Evolutionary conservation across 1,140 invertebrate genomes (phyloP).

Genomic region (Temnothorax curvispinosus): DNA sequence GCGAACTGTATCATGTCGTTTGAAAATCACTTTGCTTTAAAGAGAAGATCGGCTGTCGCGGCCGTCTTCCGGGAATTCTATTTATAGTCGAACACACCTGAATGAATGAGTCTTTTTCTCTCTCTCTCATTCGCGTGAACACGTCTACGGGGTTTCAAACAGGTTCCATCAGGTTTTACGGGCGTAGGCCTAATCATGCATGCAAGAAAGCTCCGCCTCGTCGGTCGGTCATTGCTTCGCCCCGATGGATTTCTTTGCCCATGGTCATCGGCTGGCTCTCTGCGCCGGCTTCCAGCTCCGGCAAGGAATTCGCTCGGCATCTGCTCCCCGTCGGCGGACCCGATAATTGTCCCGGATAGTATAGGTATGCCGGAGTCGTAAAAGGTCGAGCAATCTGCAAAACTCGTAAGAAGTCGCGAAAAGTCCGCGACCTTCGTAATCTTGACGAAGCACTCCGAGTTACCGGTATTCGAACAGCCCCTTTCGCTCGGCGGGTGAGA

Average conservation of each 20-base stretch:
- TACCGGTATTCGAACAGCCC: slow-evolving; percentile 19
- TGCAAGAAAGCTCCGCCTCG: slow-evolving; percentile 67
- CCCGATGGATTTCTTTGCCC: slow-evolving; percentile 49
- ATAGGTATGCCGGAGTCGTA: not conserved
- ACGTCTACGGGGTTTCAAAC: slow-evolving; percentile 78
- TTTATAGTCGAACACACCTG: slow-evolving; percentile 79
- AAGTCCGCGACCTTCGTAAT: slow-evolving; percentile 18
- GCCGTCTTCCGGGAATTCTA: slow-evolving; percentile 81
- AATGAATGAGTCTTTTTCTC: slow-evolving; percentile 78
- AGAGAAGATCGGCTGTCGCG: slow-evolving; percentile 71
- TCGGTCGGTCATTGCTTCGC: slow-evolving; percentile 40
- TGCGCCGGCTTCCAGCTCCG: not conserved
- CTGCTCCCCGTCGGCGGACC: not conserved
- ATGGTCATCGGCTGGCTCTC: slow-evolving; percentile 53
- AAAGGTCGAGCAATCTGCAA: slow-evolving; percentile 11
- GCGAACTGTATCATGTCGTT: not conserved
- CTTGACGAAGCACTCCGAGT: slow-evolving; percentile 28
- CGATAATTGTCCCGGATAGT: slow-evolving; percentile 34
- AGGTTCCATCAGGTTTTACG: slow-evolving; percentile 78
- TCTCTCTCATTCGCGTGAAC: slow-evolving; percentile 25
- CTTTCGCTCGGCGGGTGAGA: slow-evolving; percentile 6
- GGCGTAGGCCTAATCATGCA: slow-evolving; percentile 72
- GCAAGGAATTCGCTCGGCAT: slow-evolving; percentile 33
- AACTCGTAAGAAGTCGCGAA: not conserved
- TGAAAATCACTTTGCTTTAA: slow-evolving; percentile 5